phyloP scores from a whole-genome alignment of 1,140 invertebrate genomes.

The Elymnias hypermnestra region DNA sequence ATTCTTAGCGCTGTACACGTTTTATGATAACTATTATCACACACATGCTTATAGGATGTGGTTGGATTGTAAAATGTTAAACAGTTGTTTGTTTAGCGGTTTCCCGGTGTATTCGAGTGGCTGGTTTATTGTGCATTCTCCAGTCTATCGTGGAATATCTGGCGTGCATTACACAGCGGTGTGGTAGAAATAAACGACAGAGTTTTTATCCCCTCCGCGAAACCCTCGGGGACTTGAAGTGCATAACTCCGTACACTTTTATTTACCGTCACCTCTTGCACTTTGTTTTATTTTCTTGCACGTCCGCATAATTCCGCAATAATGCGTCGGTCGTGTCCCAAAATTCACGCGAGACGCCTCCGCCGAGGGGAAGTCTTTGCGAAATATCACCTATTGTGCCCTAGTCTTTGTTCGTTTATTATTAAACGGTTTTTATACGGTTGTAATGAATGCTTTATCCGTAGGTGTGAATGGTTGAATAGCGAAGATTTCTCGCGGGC shows the following conservation, averaged over 20 bases:
- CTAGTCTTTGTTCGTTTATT: constrained; percentile 59
- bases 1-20: constrained; percentile 45
- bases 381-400: constrained; percentile 63
- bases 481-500: constrained; percentile 32
- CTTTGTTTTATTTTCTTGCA: constrained; percentile 66
- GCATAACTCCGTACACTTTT: constrained; percentile 54
- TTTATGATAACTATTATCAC: constrained; percentile 59
- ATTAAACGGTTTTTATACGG: constrained; percentile 50
- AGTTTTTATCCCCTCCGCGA: constrained; percentile 36
- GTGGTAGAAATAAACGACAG: constrained; percentile 38
- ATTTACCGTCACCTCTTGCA: constrained; percentile 61
- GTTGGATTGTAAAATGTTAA: constrained; percentile 45
- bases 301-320: constrained; percentile 64
- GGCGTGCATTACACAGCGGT: constrained; percentile 27
- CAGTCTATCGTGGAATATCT: constrained; percentile 22
- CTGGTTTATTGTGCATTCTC: constrained; percentile 27
- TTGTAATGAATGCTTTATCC: constrained; percentile 69
- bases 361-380: constrained; percentile 46
- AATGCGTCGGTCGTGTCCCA: constrained; percentile 59
- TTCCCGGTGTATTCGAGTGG: constrained; percentile 30
- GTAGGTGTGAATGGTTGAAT: constrained; percentile 63
- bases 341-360: constrained; percentile 40
- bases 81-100: constrained; percentile 57
- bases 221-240: constrained; percentile 42
- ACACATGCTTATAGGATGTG: constrained; percentile 50